These are phyloP conservation scores for Cheilosia pagana DNA, from an alignment of 2,888 invertebrate genomes.

Conservation along the genomic window DNA sequence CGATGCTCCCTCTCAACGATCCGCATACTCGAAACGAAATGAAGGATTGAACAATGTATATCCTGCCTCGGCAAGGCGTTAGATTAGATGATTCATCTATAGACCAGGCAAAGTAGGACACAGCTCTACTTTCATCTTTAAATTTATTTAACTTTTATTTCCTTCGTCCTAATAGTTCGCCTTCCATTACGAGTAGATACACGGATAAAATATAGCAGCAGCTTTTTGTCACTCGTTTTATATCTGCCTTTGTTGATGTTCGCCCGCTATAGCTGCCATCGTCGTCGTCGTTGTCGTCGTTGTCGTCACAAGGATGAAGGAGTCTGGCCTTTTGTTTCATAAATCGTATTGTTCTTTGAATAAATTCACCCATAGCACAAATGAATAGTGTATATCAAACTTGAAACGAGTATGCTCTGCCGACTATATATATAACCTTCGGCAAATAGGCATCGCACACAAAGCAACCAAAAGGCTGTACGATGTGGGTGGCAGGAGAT, in stretches of 20 bases:
- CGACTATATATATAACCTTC: conserved; percentile 2
- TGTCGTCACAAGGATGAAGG: conserved; percentile 11
- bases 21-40: conserved; percentile 3
- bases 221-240: neutral
- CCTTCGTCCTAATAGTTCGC: neutral
- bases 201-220: neutral
- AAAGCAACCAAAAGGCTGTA: conserved; percentile 2
- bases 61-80: conserved; percentile 15
- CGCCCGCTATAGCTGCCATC: neutral
- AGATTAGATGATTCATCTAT: conserved; percentile 31
- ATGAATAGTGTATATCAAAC: conserved; percentile 19
- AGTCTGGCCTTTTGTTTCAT: conserved; percentile 30
- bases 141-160: conserved; percentile 31
- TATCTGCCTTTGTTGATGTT: neutral
- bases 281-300: neutral
- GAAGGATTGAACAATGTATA: neutral
- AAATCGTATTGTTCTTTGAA: conserved; percentile 23
- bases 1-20: conserved; percentile 9
- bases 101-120: neutral
- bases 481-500: neutral
- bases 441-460: conserved; percentile 1
- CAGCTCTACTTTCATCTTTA: neutral
- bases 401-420: conserved; percentile 6
- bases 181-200: neutral
- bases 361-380: conserved; percentile 9